Evolutionary conservation across 2,113 vertebrate genomes (phyloP).

Genomic region (Notechis scutatus): DNA sequence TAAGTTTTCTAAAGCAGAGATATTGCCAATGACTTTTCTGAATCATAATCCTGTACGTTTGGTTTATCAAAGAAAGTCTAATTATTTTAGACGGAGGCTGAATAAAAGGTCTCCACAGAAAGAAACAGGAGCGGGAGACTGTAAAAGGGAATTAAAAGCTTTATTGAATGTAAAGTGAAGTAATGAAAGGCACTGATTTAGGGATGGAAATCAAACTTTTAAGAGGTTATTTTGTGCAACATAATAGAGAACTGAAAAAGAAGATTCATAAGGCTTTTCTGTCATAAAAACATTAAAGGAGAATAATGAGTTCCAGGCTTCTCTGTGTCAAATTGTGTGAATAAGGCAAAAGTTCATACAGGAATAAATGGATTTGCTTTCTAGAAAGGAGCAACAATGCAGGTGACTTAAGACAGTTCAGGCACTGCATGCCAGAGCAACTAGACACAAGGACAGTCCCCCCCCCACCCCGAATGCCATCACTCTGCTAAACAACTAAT

Average conservation of each 20-base stretch:
- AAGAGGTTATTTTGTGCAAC: not conserved
- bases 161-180: not conserved
- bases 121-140: not conserved
- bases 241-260: not conserved
- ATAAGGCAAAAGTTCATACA: not conserved
- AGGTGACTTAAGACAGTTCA: not conserved
- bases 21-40: not conserved
- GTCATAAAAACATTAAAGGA: not conserved
- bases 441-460: too few species aligned
- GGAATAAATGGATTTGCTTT: not conserved
- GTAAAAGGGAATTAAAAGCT: not conserved
- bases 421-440: too few species aligned
- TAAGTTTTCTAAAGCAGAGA: not conserved
- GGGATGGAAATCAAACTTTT: not conserved
- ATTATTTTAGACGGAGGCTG: not conserved
- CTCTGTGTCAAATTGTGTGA: not conserved
- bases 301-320: not conserved
- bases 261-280: not conserved
- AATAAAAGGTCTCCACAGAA: not conserved
- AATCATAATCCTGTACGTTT: not conserved
- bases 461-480: too few species aligned
- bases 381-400: not conserved
- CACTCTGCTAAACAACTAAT: too few species aligned
- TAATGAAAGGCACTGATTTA: not conserved
- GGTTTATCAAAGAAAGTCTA: not conserved